Evolutionary conservation across 2,797 vertebrate species (phyloP), one percentile per base, ranked within the genome.

Genomic region (Anguilla pacifica): DNA sequence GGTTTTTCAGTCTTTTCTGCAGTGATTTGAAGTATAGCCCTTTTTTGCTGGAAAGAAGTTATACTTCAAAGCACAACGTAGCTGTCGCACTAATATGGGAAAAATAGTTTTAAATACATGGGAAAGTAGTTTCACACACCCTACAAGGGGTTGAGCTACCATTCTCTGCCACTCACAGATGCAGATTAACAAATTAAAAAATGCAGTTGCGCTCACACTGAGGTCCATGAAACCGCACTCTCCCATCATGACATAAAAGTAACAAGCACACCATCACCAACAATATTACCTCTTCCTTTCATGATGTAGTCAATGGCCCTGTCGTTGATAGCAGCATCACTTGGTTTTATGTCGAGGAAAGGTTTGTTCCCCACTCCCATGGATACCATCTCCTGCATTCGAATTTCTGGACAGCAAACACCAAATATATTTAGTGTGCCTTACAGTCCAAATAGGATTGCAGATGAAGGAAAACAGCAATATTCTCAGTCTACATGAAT

Each of bases 361-460:
- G 97, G 97, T 88, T 97, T 97, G 91, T 95, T 96, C 83, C 97
- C 97, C 77, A 97, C 96, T 61, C 97, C 97, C 94, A 97, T 95
- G 88, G 97, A 97, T 39, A 96, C 96, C 88, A 97, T 93, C 91
- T 97, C 97, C 91, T 97, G 96, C 95, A 96, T 96, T 4, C 96
- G 96, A 81, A 97, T 92, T 89, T 97, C 97, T 97, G 92, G 19
- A 89, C 83, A 87, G 89, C 7, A 91, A 0, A 13, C 53, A 82
- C 31, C 83, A 25, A 90, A 46, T 49, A 70, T 25, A 4, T 82
- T 82, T 51, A 28, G 11, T 11, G 70, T 6, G 9, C 11, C n/a
- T 35, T 13, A 11, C n/a, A 28, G 11, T 74, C 67, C 13, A 81
- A 43, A 2, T 22, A 43, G 15, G 77, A 49, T 2, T 43, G 6